Conservation (phyloP, 2,797 vertebrate genomes). For the Synanceia verrucosa region DNA sequence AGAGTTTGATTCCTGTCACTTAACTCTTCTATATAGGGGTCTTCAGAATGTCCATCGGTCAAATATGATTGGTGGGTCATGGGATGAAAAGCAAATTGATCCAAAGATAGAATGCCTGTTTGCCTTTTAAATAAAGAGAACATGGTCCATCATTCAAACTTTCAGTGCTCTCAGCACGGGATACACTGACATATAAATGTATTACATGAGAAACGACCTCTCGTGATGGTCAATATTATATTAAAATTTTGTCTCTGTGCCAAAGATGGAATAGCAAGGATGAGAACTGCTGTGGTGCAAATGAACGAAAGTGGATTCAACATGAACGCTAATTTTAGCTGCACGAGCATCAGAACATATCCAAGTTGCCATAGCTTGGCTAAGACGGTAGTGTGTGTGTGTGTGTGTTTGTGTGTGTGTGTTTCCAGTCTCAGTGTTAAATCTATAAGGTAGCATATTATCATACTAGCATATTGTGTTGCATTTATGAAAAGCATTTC, state of each 20-base stretch:
- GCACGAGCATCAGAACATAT: not conserved
- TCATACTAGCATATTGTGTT: too few relatives aligned
- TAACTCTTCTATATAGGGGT: conserved; percentile 22
- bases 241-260: not conserved
- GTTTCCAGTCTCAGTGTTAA: too few relatives aligned
- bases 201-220: conserved; percentile 1
- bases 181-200: conserved; percentile 27
- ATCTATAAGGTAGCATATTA: too few relatives aligned
- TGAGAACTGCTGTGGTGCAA: not conserved
- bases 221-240: not conserved
- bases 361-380: not conserved
- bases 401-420: too few relatives aligned
- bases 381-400: not conserved
- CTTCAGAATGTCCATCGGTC: conserved; percentile 39
- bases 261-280: not conserved
- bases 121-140: conserved; percentile 19
- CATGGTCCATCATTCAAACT: conserved; percentile 25
- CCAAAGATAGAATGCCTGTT: conserved; percentile 26
- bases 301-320: conserved; percentile 3
- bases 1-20: conserved; percentile 51
- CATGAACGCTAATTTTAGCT: not conserved
- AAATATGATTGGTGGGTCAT: conserved; percentile 41
- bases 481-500: too few relatives aligned
- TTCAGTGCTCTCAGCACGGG: conserved; percentile 12
- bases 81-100: conserved; percentile 46